phyloP scores from a whole-genome alignment of 2,113 vertebrate genomes.

The Pteruthius melanotis region DNA sequence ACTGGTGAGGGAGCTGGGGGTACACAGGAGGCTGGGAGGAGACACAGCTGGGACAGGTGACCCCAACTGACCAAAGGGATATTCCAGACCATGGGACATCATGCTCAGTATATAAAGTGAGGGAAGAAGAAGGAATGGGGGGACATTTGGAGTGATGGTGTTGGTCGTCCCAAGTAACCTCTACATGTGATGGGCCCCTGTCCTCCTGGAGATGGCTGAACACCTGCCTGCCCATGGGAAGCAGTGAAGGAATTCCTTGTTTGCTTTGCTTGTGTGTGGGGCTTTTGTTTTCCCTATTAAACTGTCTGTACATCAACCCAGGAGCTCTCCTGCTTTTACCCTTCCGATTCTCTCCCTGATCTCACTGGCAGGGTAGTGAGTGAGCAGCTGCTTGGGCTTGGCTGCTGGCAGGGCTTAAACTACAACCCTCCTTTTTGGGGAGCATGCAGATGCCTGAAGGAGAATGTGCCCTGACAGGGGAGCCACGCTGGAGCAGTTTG shows the following conservation, averaged over 20 bases:
- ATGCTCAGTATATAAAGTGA: neutral
- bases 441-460: neutral
- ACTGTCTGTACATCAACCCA: neutral
- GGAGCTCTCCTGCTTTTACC: neutral
- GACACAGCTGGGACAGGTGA: neutral
- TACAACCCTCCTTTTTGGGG: neutral
- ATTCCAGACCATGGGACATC: neutral
- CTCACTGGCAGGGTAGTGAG: neutral
- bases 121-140: neutral
- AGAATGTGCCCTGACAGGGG: neutral
- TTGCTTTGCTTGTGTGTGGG: no score
- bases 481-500: neutral
- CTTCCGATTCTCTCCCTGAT: neutral
- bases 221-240: neutral
- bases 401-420: neutral
- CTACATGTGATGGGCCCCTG: no score
- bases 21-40: neutral
- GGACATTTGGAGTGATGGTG: neutral
- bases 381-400: neutral
- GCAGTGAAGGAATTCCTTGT: neutral
- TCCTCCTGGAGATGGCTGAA: neutral
- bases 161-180: fast-evolving
- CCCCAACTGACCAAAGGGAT: neutral
- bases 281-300: neutral
- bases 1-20: neutral